A percentile compares a stretch with the other conserved stretches of the same genome.
These are phyloP conservation scores for Rousettus madagascariensis DNA, from an alignment of 2,797 vertebrate genomes.

Conservation along the genomic window DNA sequence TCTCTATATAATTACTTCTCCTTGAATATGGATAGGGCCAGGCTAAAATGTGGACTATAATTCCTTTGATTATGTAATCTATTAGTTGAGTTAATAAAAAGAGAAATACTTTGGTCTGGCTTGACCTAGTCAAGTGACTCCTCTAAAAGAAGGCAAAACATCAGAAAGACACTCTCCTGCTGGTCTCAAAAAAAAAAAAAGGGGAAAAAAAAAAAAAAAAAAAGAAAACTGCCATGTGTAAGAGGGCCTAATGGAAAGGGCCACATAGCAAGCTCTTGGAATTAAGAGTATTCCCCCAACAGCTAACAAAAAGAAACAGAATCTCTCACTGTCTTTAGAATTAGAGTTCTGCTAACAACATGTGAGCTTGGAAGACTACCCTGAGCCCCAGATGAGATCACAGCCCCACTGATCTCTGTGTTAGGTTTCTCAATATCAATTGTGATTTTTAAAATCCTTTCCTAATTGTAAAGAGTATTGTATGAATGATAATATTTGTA, in stretches of 20 bases:
- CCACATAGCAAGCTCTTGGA: no score
- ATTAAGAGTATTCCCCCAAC: no score
- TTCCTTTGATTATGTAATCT: neutral
- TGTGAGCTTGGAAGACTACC: neutral
- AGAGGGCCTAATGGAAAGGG: neutral
- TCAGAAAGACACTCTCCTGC: neutral
- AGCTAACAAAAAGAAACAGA: neutral
- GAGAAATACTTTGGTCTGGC: neutral
- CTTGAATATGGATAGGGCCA: neutral
- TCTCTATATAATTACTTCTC: neutral
- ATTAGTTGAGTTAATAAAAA: neutral
- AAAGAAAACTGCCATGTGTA: no score
- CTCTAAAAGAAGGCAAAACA: neutral
- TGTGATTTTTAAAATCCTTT: neutral
- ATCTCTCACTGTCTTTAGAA: neutral
- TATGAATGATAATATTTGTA: neutral
- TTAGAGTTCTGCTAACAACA: neutral
- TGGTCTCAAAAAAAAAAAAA: neutral
- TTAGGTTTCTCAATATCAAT: neutral
- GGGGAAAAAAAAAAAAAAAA: neutral
- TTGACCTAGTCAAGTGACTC: neutral
- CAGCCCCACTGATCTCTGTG: neutral
- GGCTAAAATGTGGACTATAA: neutral
- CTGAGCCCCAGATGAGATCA: neutral
- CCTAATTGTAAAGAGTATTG: neutral